Percentiles rank a stretch among this genome's conserved stretches.
These are phyloP conservation scores for Syrista parreyssii DNA, from an alignment of 2,888 invertebrate genomes.

Conservation along the genomic window DNA sequence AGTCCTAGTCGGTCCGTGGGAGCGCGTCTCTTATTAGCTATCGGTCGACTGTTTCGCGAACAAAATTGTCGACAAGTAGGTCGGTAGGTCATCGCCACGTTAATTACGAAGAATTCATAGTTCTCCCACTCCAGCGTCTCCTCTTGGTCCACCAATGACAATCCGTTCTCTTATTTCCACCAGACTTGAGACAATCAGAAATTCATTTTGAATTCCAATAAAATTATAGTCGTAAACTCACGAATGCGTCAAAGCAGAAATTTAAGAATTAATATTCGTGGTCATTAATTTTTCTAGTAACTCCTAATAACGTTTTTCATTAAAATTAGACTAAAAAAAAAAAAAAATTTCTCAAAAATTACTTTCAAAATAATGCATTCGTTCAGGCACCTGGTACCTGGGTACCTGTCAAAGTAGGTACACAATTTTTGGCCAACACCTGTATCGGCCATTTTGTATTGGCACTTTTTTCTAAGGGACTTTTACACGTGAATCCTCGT, in stretches of 20 bases:
- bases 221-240: background rate
- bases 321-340: no score
- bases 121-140: conserved; percentile 41
- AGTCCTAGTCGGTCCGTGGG: conserved; percentile 14
- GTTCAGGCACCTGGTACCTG: background rate
- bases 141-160: background rate
- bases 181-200: background rate
- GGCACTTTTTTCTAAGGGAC: no score
- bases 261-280: background rate
- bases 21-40: conserved; percentile 12
- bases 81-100: conserved; percentile 54
- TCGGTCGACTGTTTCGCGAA: conserved; percentile 14
- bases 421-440: background rate
- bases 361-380: background rate
- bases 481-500: background rate
- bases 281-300: background rate
- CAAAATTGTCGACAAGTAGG: conserved; percentile 37
- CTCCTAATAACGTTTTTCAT: background rate
- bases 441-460: background rate
- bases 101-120: conserved; percentile 51
- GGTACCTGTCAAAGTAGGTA: background rate
- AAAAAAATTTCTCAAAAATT: background rate
- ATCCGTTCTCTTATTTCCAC: background rate
- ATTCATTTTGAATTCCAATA: background rate
- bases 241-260: background rate